Evolutionary conservation across 2,888 invertebrate species (phyloP).

Genomic region (Sesia apiformis): DNA sequence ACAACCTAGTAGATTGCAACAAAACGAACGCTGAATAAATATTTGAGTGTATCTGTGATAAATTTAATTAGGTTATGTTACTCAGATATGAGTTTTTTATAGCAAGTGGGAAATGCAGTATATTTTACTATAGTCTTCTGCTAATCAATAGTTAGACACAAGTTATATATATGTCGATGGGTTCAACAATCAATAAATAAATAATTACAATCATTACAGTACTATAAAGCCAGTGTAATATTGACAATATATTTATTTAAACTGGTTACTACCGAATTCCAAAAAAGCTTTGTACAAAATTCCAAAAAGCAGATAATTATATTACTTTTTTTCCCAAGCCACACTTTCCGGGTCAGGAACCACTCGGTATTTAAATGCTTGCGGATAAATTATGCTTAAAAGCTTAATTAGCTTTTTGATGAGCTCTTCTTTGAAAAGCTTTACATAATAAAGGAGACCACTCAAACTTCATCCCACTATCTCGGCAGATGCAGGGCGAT

Average conservation of each 20-base stretch:
- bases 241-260: background rate
- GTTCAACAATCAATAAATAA: background rate
- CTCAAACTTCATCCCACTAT: background rate
- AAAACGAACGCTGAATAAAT: too few species aligned
- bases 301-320: background rate
- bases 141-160: too few species aligned
- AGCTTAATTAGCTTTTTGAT: background rate
- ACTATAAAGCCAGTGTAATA: background rate
- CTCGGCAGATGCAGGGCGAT: background rate
- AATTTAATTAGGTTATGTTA: too few species aligned
- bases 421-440: background rate
- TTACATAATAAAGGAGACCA: background rate
- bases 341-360: background rate
- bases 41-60: too few species aligned
- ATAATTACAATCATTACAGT: background rate
- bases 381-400: background rate
- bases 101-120: too few species aligned
- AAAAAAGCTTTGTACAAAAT: background rate
- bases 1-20: too few species aligned
- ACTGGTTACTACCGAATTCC: background rate
- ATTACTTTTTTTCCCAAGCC: background rate
- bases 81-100: too few species aligned
- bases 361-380: background rate
- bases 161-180: too few species aligned
- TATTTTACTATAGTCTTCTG: too few species aligned